Evolutionary conservation across 2,113 vertebrate genomes (phyloP).

Genomic region (Campylorhamphus procurvoides): DNA sequence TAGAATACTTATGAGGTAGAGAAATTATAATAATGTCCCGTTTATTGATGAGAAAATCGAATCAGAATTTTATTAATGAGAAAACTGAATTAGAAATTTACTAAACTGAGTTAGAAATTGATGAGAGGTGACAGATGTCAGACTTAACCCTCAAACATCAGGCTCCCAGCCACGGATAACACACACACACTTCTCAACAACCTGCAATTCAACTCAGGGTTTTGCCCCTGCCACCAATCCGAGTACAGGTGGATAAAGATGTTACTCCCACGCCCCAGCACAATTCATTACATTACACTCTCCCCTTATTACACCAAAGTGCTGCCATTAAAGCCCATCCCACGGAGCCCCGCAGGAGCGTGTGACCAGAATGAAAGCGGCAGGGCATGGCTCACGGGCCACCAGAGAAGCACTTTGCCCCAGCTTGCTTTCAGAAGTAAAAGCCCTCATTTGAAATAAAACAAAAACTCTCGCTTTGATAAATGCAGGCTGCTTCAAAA

Average conservation of each 20-base stretch:
- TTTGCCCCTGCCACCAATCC: background rate
- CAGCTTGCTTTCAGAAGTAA: constrained; percentile 42
- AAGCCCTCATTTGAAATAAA: constrained; percentile 55
- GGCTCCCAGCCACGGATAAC: background rate
- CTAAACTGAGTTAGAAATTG: background rate
- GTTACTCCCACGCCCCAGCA: background rate
- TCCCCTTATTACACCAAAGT: constrained; percentile 18
- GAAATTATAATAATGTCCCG: background rate
- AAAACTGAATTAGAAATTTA: background rate
- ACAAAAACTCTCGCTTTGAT: constrained; percentile 50
- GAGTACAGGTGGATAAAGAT: background rate
- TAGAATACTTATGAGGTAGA: background rate
- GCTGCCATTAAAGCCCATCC: constrained; percentile 50
- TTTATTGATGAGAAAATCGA: constrained; percentile 9
- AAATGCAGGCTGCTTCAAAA: constrained; percentile 60
- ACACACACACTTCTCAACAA: background rate
- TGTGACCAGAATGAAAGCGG: constrained; percentile 6
- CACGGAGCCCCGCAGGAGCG: background rate
- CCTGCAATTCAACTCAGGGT: fast-evolving
- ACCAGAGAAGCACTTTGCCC: constrained; percentile 21
- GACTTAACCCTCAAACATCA: background rate
- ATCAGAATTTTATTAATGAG: background rate
- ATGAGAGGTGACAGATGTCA: background rate
- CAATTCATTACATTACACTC: background rate
- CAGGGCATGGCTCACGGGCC: constrained; percentile 31